These are phyloP conservation scores for Atethmia centrago DNA, from an alignment of 2,888 invertebrate genomes.

Conservation along the genomic window DNA sequence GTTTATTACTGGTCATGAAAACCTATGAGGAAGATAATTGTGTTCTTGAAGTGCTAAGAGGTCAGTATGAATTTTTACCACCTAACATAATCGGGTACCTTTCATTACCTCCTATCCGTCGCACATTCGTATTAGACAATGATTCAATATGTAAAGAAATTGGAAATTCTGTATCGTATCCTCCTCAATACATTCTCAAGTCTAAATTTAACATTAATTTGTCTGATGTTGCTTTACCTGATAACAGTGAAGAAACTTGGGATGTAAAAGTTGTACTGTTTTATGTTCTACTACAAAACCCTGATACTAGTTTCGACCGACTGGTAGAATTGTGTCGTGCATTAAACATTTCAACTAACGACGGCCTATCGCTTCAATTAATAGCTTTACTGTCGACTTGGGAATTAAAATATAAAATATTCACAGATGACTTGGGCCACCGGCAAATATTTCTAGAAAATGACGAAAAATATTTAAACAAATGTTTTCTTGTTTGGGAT, in stretches of 20 bases:
- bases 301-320: conserved; percentile 78
- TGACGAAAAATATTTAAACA: conserved; percentile 76
- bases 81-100: conserved; percentile 77
- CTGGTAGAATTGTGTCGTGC: conserved; percentile 82
- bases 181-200: conserved; percentile 84
- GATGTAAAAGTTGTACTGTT: conserved; percentile 87
- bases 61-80: conserved; percentile 79
- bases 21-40: conserved; percentile 74
- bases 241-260: conserved; percentile 87
- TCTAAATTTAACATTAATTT: conserved; percentile 86
- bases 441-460: conserved; percentile 77
- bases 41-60: conserved; percentile 79
- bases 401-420: conserved; percentile 84
- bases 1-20: conserved; percentile 77
- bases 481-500: conserved; percentile 83
- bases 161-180: conserved; percentile 77
- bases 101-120: conserved; percentile 76
- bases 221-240: conserved; percentile 83
- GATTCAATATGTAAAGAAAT: conserved; percentile 71
- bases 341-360: conserved; percentile 81
- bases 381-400: conserved; percentile 83
- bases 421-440: conserved; percentile 78
- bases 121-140: conserved; percentile 76
- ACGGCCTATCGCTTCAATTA: conserved; percentile 84
- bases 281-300: conserved; percentile 83